phyloP scores from a whole-genome alignment of 2,888 invertebrate species.

The Idaea aversata region DNA sequence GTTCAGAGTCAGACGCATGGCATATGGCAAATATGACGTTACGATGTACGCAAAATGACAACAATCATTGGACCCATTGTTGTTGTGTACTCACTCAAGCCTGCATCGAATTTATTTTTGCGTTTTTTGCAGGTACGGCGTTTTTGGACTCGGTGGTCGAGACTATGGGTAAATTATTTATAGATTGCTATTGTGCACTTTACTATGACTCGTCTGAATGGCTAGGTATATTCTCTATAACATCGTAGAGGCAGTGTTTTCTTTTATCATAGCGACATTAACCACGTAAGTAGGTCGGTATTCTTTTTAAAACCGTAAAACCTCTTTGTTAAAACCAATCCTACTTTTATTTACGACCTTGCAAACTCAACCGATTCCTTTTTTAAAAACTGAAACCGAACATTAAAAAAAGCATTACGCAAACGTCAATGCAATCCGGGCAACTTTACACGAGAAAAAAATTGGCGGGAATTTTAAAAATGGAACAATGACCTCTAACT shows the following conservation, averaged over 20 bases:
- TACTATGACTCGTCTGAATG: slow-evolving; percentile 17
- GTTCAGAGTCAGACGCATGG: slow-evolving; percentile 57
- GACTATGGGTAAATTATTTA: slow-evolving; percentile 46
- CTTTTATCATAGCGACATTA: too few species aligned
- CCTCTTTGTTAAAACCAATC: not conserved
- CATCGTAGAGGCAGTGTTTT: not conserved
- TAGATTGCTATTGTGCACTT: slow-evolving; percentile 24
- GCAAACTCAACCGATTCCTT: not conserved
- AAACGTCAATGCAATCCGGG: slow-evolving; percentile 13
- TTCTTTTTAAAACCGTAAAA: too few species aligned
- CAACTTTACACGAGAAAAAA: slow-evolving; percentile 43
- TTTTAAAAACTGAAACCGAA: not conserved
- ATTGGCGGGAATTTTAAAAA: slow-evolving; percentile 67
- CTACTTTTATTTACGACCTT: not conserved
- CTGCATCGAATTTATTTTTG: slow-evolving; percentile 41
- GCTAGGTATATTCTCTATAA: not conserved
- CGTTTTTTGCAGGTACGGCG: slow-evolving; percentile 41
- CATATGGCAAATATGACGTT: slow-evolving; percentile 58
- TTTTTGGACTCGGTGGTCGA: slow-evolving; percentile 31
- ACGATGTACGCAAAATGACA: slow-evolving; percentile 68
- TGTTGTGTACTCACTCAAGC: slow-evolving; percentile 61
- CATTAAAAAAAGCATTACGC: not conserved
- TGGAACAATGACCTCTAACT: slow-evolving; percentile 76
- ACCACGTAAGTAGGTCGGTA: too few species aligned
- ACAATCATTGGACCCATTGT: slow-evolving; percentile 67